Evolutionary conservation across 2,797 vertebrate species (phyloP), one percentile per base, ranked within the genome.

Genomic region (Sebastes elongatus): DNA sequence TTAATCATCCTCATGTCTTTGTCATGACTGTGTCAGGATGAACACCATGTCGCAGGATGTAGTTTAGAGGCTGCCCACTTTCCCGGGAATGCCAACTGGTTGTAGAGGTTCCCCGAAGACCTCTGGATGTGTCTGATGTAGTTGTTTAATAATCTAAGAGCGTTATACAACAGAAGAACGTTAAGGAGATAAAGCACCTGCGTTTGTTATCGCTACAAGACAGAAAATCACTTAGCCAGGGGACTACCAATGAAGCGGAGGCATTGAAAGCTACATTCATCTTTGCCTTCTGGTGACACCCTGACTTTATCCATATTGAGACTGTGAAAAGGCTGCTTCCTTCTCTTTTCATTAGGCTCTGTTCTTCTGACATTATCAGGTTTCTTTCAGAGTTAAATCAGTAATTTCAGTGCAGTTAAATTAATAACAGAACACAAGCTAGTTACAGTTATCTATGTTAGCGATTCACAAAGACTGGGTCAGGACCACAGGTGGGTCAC

Each of bases 141-240:
- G 59, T 28, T 82, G 82, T 87, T 86, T 86, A 85, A 83, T 88
- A 86, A 88, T 86, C 82, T 75, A 63, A 74, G 82, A 63, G 72
- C 61, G 84, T 82, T 86, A 83, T 63, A 84, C 77, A 79, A 77
- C 62, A 67, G 60, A 78, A 20, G 71, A 80, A 71, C 9, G 2
- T 33, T 75, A 38, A 49, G 49, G 74, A 87, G 83, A 91, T 87
- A 87, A 90, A 88, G 72, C 57, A 82, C 78, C 82, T 81, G 72
- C 35, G 46, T 73, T 52, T 82, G 78, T 81, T 87, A 89, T 85
- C 86, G 18, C 83, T 86, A 86, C 84, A 59, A 82, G 85, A 83
- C 81, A 86, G 76, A 85, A 88, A 90, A 90, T 89, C 82, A 75
- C 80, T 91, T 78, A 80, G 81, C 70, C 28, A 46, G 60, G 7